These are phyloP conservation scores for Sebastes nivosus DNA, from an alignment of 2,797 vertebrate genomes.

Conservation along the genomic window DNA sequence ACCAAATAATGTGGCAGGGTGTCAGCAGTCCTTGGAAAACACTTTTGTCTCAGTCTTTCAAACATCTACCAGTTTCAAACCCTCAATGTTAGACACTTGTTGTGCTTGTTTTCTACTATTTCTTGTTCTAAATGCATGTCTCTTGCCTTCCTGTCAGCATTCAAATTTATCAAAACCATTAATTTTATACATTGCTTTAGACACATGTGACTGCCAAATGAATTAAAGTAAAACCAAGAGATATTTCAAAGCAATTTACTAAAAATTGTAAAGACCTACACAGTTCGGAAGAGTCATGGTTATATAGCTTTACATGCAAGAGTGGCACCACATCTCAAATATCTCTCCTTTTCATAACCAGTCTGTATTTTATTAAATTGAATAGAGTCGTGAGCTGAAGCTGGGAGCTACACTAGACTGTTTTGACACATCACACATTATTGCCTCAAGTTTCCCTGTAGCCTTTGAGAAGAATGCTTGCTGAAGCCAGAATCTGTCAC, in stretches of 20 bases:
- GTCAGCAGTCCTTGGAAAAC: neutral
- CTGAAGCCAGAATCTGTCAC: constrained; percentile 7
- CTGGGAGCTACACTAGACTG: constrained; percentile 6
- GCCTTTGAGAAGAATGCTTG: constrained; percentile 8
- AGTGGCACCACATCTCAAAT: neutral
- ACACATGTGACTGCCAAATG: neutral
- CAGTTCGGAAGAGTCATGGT: neutral
- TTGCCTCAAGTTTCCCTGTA: constrained; percentile 21
- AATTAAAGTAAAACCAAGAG: neutral
- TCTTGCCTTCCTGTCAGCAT: neutral
- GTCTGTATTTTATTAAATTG: constrained; percentile 2
- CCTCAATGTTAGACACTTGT: neutral
- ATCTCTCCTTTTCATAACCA: neutral
- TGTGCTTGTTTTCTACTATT: neutral
- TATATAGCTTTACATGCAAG: neutral
- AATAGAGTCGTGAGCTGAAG: neutral
- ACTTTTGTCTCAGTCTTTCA: neutral
- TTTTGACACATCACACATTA: constrained; percentile 32
- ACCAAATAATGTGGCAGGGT: neutral
- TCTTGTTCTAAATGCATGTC: neutral
- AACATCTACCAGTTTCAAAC: neutral
- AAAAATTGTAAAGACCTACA: neutral
- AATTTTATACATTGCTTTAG: neutral
- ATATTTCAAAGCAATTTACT: neutral
- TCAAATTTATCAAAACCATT: neutral